Percentiles rank a stretch among this genome's conserved stretches.
These are phyloP conservation scores for Cyclophora albipunctata DNA, from an alignment of 2,888 invertebrate species.

Conservation along the genomic window DNA sequence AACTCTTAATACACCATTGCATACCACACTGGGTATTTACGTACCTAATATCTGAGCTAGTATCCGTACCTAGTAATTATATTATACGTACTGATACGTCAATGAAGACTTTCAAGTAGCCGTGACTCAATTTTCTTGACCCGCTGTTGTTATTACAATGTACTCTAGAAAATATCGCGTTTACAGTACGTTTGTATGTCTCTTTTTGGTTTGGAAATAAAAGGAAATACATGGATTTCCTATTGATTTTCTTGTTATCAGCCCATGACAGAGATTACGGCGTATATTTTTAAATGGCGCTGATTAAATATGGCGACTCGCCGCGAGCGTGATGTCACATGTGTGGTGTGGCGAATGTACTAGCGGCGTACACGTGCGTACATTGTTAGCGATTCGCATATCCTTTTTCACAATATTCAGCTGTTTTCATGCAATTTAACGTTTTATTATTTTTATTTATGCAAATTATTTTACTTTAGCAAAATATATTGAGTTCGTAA, in stretches of 20 bases:
- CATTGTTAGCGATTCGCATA: no score
- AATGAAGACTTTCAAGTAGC: conserved; percentile 20
- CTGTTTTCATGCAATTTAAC: no score
- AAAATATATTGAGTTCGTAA: no score
- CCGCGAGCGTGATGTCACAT: conserved; percentile 26
- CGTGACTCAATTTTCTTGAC: conserved; percentile 16
- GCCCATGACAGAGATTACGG: conserved; percentile 48
- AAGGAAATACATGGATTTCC: no score
- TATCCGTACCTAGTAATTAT: neutral
- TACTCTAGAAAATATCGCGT: conserved; percentile 1
- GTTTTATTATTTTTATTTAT: no score
- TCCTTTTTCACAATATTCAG: no score
- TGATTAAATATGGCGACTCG: conserved; percentile 47
- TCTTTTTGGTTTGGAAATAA: no score
- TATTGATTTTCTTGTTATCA: conserved; percentile 12
- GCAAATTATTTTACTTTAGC: no score
- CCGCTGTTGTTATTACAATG: conserved; percentile 2
- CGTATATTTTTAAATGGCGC: conserved; percentile 49
- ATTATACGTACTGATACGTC: conserved; percentile 1
- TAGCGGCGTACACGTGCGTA: conserved; percentile 29
- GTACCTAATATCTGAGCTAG: no score
- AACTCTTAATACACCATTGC: no score
- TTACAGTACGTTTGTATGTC: no score
- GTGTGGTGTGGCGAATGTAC: conserved; percentile 41
- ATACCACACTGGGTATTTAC: no score